These are phyloP conservation scores for Okamejei kenojei DNA, from an alignment of 2,797 vertebrate genomes.

Conservation along the genomic window DNA sequence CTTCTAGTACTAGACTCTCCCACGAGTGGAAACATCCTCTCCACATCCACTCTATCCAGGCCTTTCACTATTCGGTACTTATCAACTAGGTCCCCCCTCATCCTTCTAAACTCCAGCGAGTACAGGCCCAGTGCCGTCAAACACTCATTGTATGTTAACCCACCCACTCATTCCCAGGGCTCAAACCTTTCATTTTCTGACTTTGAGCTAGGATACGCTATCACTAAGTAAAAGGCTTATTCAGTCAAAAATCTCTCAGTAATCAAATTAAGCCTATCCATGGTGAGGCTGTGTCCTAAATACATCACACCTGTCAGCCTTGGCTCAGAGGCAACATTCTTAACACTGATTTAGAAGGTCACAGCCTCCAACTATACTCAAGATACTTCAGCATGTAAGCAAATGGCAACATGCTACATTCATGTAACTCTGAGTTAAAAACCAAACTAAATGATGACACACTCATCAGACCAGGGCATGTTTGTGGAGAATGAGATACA, in stretches of 20 bases:
- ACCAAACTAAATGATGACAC: neutral
- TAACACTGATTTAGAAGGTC: neutral
- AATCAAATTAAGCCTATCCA: neutral
- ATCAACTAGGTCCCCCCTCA: no score
- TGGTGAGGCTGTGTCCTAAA: neutral
- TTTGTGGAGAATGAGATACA: neutral
- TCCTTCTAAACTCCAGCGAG: no score
- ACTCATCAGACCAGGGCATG: neutral
- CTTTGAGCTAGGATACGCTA: neutral
- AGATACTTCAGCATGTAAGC: neutral
- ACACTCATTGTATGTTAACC: no score
- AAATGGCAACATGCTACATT: neutral
- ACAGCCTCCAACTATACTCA: neutral
- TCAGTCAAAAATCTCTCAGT: neutral
- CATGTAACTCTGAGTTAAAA: neutral
- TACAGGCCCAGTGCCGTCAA: no score
- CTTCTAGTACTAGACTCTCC: no score
- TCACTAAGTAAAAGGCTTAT: neutral
- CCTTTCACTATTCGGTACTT: no score
- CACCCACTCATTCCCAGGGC: neutral
- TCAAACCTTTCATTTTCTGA: neutral
- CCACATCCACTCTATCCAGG: no score
- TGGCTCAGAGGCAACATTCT: neutral
- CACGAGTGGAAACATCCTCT: no score
- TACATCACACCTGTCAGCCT: neutral